Evolutionary conservation across 2,113 vertebrate species (phyloP).

Genomic region (Sisor rabdophorus): DNA sequence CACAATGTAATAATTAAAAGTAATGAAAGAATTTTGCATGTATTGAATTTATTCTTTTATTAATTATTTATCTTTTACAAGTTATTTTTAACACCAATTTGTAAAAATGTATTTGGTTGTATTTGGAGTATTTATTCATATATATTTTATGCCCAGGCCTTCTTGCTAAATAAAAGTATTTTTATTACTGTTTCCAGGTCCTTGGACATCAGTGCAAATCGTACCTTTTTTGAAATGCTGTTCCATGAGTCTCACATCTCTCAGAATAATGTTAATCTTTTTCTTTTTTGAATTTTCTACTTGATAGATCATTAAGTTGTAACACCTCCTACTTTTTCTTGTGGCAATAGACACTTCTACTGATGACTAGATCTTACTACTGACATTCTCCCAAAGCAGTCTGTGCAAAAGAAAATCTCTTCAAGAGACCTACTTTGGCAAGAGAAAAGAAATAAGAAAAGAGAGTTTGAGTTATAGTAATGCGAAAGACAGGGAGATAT

Average conservation of each 20-base stretch:
- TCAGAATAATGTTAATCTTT: not conserved
- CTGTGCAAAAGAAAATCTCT: not conserved
- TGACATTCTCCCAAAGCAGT: not conserved
- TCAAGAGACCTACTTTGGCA: not conserved
- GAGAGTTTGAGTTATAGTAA: not conserved
- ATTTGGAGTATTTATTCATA: not conserved
- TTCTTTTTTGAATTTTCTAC: not conserved
- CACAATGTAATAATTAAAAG: too few species aligned
- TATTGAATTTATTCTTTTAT: not conserved
- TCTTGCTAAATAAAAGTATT: not conserved
- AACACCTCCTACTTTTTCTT: not conserved
- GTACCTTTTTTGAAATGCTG: not conserved
- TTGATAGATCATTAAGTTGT: not conserved
- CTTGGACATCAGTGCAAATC: not conserved
- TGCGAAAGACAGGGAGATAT: not conserved
- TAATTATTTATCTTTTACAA: too few species aligned
- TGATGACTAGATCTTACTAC: not conserved
- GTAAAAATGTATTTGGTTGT: not conserved
- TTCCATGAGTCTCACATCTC: not conserved
- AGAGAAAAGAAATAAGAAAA: not conserved
- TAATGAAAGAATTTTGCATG: not conserved
- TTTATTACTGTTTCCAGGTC: too few species aligned
- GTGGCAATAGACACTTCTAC: not conserved
- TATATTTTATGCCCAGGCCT: too few species aligned
- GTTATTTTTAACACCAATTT: too few species aligned